Conservation (phyloP, 2,797 vertebrate species). For the Enteromius fasciolatus region DNA sequence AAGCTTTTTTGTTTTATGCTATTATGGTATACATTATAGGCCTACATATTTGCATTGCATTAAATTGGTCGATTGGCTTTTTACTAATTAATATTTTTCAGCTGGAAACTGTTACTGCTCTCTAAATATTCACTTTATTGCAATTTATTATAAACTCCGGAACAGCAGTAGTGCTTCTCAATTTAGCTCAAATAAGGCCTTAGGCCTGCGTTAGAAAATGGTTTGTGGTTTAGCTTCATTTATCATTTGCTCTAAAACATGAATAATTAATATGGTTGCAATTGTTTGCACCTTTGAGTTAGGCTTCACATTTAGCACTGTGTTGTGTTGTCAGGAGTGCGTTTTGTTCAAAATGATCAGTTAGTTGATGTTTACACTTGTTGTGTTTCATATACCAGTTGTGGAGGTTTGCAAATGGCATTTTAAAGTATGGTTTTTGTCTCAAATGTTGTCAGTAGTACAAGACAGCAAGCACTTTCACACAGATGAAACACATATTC, state of each 20-base stretch:
- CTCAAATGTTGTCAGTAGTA: not conserved
- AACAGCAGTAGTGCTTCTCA: not conserved
- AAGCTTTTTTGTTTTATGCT: not conserved
- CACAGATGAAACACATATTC: not conserved
- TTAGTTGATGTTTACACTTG: not conserved
- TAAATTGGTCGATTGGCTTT: not conserved
- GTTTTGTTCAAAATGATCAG: not conserved
- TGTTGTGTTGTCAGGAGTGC: slow-evolving; percentile 6
- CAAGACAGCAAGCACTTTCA: not conserved
- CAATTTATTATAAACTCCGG: not conserved
- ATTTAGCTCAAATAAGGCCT: not conserved
- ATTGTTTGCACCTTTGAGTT: not conserved
- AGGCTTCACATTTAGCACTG: not conserved
- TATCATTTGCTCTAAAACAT: not conserved
- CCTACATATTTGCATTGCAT: not conserved
- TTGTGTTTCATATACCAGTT: not conserved
- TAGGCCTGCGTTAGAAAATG: not conserved
- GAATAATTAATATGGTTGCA: slow-evolving; percentile 1
- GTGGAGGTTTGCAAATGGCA: not conserved
- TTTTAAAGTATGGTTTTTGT: not conserved
- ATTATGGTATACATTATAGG: not conserved
- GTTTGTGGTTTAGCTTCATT: not conserved
- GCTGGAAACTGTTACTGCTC: not conserved
- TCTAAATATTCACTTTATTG: not conserved
- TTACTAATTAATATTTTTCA: not conserved